phyloP scores from a whole-genome alignment of 2,113 vertebrate genomes.

The Actenoides hombroni region DNA sequence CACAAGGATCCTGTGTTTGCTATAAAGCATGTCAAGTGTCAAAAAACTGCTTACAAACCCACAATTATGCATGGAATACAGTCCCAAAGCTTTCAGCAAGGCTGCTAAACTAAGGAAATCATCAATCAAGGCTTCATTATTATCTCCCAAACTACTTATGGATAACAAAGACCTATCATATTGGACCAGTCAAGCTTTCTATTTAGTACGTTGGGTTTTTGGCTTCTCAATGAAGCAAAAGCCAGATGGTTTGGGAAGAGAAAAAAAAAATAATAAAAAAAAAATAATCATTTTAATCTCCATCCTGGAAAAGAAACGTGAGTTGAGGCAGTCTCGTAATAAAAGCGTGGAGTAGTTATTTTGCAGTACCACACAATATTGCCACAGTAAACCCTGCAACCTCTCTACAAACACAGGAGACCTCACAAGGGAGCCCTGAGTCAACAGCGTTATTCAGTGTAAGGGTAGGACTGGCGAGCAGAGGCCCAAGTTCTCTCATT shows the following conservation, averaged over 20 bases:
- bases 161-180: not conserved
- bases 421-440: not conserved
- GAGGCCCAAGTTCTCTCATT: not conserved
- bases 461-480: not conserved
- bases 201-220: not conserved
- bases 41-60: not conserved
- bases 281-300: not conserved
- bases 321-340: not conserved
- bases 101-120: not conserved
- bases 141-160: not conserved
- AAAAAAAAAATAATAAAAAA: no score
- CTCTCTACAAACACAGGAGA: not conserved
- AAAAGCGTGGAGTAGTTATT: not conserved
- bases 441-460: not conserved
- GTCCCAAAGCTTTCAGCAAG: not conserved
- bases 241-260: not conserved
- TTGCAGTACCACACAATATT: not conserved
- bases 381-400: not conserved
- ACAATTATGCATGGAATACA: not conserved
- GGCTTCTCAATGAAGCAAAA: not conserved
- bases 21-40: not conserved
- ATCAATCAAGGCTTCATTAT: not conserved
- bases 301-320: not conserved
- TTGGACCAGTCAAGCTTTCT: not conserved
- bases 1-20: not conserved